Evolutionary conservation across 1,140 invertebrate species (phyloP).

Genomic region (Trichoplusia ni): DNA sequence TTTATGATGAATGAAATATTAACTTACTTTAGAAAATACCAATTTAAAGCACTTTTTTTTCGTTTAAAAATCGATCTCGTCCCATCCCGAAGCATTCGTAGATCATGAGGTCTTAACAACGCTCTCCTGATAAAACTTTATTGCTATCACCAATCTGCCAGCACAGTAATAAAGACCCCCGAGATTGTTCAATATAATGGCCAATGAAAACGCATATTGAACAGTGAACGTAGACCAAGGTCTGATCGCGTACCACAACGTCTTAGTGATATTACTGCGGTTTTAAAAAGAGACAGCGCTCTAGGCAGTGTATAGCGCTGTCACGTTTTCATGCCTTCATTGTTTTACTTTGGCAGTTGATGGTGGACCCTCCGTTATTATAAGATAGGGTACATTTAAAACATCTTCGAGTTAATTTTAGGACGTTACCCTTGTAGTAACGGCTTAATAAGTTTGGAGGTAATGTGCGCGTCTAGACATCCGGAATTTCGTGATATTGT

Average conservation of each 20-base stretch:
- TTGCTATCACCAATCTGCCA: neutral
- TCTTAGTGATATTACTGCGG: too few relatives aligned
- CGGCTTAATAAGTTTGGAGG: neutral
- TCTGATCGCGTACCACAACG: too few relatives aligned
- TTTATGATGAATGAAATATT: neutral
- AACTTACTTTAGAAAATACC: neutral
- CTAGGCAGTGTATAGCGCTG: too few relatives aligned
- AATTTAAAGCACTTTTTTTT: neutral
- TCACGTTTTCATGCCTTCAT: too few relatives aligned
- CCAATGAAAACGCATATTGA: neutral
- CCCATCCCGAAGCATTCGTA: neutral
- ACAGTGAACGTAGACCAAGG: neutral
- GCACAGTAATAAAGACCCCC: neutral
- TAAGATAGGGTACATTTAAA: constrained; percentile 5
- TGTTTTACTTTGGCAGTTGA: too few relatives aligned
- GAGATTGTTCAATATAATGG: neutral
- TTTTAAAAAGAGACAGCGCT: too few relatives aligned
- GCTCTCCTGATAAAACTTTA: neutral
- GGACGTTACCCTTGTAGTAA: neutral
- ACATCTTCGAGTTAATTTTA: neutral
- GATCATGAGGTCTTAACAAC: neutral
- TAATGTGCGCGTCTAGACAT: constrained; percentile 5
- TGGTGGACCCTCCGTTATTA: neutral
- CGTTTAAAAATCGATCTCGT: too few relatives aligned
- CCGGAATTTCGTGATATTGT: neutral